Percentiles rank a stretch among this genome's conserved stretches.
Evolutionary conservation across 2,888 invertebrate genomes (phyloP).

Genomic region (Heteromurus nitidus): DNA sequence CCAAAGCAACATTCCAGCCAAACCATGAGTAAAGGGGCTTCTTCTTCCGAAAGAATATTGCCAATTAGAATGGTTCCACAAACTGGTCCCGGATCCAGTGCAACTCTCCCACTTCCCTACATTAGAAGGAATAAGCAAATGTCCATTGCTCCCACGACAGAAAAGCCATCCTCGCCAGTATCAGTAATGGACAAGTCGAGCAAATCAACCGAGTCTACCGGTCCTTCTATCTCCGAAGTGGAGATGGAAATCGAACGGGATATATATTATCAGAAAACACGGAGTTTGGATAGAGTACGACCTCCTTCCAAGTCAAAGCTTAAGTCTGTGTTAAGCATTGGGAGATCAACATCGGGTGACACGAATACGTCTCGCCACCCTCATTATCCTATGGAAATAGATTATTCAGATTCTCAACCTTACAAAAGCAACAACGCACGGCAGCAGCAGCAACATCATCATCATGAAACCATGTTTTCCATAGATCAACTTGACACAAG

Average conservation of each 20-base stretch:
- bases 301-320: conserved; percentile 57
- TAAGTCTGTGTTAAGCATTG: conserved; percentile 56
- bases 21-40: background rate
- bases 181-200: conserved; percentile 17
- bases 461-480: conserved; percentile 47
- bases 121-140: conserved; percentile 56
- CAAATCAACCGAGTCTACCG: conserved; percentile 36
- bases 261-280: conserved; percentile 69
- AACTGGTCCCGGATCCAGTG: conserved; percentile 61
- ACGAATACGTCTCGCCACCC: background rate
- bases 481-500: conserved; percentile 63
- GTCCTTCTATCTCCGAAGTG: conserved; percentile 66
- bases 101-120: conserved; percentile 69
- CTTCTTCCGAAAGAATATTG: conserved; percentile 47
- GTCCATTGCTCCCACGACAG: background rate
- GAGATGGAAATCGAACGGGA: conserved; percentile 69
- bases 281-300: conserved; percentile 64
- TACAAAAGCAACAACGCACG: conserved; percentile 53
- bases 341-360: conserved; percentile 8
- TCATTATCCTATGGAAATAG: conserved; percentile 60
- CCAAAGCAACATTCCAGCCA: conserved; percentile 55
- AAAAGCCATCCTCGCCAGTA: conserved; percentile 10
- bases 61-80: conserved; percentile 52
- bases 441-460: conserved; percentile 29
- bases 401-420: conserved; percentile 61